Base-by-base conservation (phyloP, 2,113 vertebrate genomes). In the Entelurus aequoreus region DNA sequence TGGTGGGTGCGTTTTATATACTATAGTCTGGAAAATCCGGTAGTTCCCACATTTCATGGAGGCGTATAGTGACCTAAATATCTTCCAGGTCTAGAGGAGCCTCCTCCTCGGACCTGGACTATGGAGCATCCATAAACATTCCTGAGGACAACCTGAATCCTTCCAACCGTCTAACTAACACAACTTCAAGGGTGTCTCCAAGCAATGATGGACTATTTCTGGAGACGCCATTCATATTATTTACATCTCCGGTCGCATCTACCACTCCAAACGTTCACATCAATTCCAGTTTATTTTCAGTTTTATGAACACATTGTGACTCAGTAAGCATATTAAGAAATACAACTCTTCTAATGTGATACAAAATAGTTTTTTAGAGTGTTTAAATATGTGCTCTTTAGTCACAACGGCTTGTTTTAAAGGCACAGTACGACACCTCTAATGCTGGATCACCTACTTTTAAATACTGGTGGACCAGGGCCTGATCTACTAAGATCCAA, bases 41-140 rank as follows among this genome's bases (percentile, higher is more conserved):
- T 28, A 28, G 52, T 47, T 60, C 44, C 60, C 49, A 60, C 35
- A 7, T 28, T 5, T 16, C 4, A 59, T 5, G 9, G 13, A 48
- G 15, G 5, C 42, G 40, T 6, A 60, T 60, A 42, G 44, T 60
- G 38, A 61, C 40, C 56, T 59, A 42, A 11, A 62, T 62, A 10
- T 66, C 48, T 42, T 8, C 10, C n/a, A 42, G 36, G 19, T 15
- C 55, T 50, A 52, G 60, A 54, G 38, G 48, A 47, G 28, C 15
- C 21, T 54, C 28, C 40, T 60, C 60, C 53, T 54, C 61, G 54
- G 49, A 63, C 59, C 69, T 56, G 51, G 54, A 64, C 68, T 59
- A n/a, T 50, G 46, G 54, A 66, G 35, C 40, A 65, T 12, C 21
- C 53, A 21, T 56, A 61, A 62, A 70, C 48, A 61, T 44, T 66